phyloP scores from a whole-genome alignment of 2,113 vertebrate species.

The Spea bombifrons region DNA sequence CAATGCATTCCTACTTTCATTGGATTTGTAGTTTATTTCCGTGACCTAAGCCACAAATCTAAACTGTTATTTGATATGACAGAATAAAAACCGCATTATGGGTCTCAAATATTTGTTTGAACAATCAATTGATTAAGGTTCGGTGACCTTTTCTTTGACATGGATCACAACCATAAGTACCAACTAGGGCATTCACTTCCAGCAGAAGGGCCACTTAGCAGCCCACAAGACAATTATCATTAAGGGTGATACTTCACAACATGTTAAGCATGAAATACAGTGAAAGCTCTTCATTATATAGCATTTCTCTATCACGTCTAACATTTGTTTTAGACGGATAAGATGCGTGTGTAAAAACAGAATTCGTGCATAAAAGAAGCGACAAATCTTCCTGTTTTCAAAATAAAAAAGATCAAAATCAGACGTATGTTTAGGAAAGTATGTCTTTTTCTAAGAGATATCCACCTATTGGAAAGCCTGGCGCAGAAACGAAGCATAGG shows the following conservation, averaged over 20 bases:
- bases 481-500: background rate
- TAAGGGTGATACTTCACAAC: slow-evolving; percentile 38
- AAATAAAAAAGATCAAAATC: background rate
- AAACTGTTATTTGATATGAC: slow-evolving; percentile 33
- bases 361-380: background rate
- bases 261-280: slow-evolving; percentile 3
- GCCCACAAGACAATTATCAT: slow-evolving; percentile 41
- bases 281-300: slow-evolving; percentile 33
- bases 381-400: background rate
- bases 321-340: slow-evolving; percentile 28
- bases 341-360: background rate
- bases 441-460: background rate
- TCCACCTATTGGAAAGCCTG: background rate
- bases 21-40: slow-evolving; percentile 24
- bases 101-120: slow-evolving; percentile 33
- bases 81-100: slow-evolving; percentile 40
- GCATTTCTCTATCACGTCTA: slow-evolving; percentile 14
- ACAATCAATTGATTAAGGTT: slow-evolving; percentile 39
- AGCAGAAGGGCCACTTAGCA: slow-evolving; percentile 41
- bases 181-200: slow-evolving; percentile 28
- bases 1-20: background rate
- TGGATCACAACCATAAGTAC: slow-evolving; percentile 32
- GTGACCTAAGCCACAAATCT: slow-evolving; percentile 36
- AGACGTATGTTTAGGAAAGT: too few species aligned
- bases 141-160: slow-evolving; percentile 32